Evolutionary conservation across 1,140 invertebrate species (phyloP).

Genomic region (Apis dorsata): DNA sequence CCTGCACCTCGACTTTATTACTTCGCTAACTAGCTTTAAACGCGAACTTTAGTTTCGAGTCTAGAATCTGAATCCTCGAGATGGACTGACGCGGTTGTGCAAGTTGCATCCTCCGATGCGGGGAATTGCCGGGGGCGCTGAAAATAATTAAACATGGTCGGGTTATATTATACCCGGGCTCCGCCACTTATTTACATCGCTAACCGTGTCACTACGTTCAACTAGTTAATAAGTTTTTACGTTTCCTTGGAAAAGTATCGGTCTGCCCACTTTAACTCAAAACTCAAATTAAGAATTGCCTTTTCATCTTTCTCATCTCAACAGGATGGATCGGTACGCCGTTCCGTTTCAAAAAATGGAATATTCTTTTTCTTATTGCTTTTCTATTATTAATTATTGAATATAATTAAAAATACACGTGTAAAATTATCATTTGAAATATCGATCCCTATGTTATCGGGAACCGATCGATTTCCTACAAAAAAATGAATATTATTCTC

Average conservation of each 20-base stretch:
- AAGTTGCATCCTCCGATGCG: slow-evolving; percentile 11
- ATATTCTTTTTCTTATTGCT: too few species aligned
- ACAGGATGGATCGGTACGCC: too few species aligned
- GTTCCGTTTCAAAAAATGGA: too few species aligned
- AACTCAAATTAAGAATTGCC: too few species aligned
- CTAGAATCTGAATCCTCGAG: slow-evolving; percentile 28
- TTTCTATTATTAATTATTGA: not conserved
- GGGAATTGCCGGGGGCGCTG: slow-evolving; percentile 13
- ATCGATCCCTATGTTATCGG: too few species aligned
- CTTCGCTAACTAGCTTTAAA: slow-evolving; percentile 53
- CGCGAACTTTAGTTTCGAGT: slow-evolving; percentile 44
- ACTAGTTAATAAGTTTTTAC: not conserved
- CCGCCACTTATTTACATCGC: not conserved
- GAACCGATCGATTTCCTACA: too few species aligned
- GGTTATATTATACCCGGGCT: not conserved
- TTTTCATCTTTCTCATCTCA: too few species aligned
- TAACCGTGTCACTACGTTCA: not conserved
- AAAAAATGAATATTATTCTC: too few species aligned
- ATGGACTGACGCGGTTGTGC: slow-evolving; percentile 7
- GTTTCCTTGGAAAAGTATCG: not conserved
- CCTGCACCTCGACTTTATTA: slow-evolving; percentile 50
- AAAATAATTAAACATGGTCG: slow-evolving; percentile 27
- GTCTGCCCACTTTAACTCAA: too few species aligned
- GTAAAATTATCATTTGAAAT: too few species aligned
- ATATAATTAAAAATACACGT: not conserved